A percentile compares a stretch with the other conserved stretches of the same genome.
Conservation (phyloP, 1,140 invertebrate genomes). For the Camponotus pennsylvanicus region DNA sequence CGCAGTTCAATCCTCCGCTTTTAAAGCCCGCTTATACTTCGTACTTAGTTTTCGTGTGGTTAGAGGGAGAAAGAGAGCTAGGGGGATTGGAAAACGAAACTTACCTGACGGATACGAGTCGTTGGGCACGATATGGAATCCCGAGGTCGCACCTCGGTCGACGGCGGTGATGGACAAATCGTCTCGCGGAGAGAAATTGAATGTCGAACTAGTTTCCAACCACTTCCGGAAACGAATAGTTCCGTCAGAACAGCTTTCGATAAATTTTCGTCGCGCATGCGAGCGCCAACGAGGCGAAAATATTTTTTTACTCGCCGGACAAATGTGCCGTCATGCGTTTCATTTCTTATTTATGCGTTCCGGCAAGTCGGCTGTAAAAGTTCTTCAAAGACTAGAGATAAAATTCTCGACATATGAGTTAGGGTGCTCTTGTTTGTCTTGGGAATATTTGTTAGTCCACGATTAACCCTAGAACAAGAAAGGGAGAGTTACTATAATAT, state of each 20-base stretch:
- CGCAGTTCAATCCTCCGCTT: slow-evolving; percentile 63
- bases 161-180: slow-evolving; percentile 69
- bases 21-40: slow-evolving; percentile 74
- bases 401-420: slow-evolving; percentile 17
- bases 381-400: neutral
- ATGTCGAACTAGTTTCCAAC: slow-evolving; percentile 71
- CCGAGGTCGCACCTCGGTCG: slow-evolving; percentile 59
- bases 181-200: slow-evolving; percentile 71
- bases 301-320: slow-evolving; percentile 43
- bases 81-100: slow-evolving; percentile 55
- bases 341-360: slow-evolving; percentile 48
- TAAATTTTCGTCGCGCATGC: slow-evolving; percentile 44
- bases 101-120: slow-evolving; percentile 72
- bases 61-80: neutral
- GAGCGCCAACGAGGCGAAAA: neutral
- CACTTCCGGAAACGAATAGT: slow-evolving; percentile 57
- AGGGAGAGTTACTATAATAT: neutral
- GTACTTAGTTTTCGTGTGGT: slow-evolving; percentile 69
- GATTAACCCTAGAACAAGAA: slow-evolving; percentile 16
- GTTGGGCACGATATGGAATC: slow-evolving; percentile 72
- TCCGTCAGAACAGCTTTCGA: slow-evolving; percentile 60
- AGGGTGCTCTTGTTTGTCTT: slow-evolving; percentile 28
- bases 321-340: slow-evolving; percentile 50
- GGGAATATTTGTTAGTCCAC: slow-evolving; percentile 5
- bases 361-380: slow-evolving; percentile 4